A percentile compares a stretch with the other conserved stretches of the same genome.
Conservation (phyloP, 2,888 invertebrate genomes). For the Caenorhabditis afra region DNA sequence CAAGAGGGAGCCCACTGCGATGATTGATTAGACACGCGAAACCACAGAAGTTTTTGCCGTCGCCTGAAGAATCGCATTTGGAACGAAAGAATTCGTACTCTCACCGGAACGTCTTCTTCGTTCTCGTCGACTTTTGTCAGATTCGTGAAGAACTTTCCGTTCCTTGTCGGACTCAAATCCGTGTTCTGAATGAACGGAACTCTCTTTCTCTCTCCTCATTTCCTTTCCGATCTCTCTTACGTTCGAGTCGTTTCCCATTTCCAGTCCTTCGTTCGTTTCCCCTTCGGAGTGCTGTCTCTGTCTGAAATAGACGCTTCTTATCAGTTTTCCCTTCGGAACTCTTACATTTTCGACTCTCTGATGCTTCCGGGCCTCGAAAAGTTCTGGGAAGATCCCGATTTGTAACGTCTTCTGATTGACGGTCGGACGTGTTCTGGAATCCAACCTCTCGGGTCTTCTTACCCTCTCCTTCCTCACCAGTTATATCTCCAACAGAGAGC, state of each 20-base stretch:
- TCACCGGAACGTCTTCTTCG: constrained; percentile 44
- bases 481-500: constrained; percentile 38
- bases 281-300: constrained; percentile 22
- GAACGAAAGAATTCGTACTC: not conserved
- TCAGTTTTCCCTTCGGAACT: not conserved
- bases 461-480: not conserved
- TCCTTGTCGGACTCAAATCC: constrained; percentile 2
- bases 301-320: constrained; percentile 2
- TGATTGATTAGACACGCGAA: constrained; percentile 26
- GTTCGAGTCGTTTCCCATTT: constrained; percentile 20
- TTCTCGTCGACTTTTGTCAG: constrained; percentile 51
- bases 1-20: not conserved
- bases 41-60: constrained; percentile 40
- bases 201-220: not conserved
- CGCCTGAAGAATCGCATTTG: constrained; percentile 15
- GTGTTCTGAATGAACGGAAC: not conserved
- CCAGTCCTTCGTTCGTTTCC: constrained; percentile 33
- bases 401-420: constrained; percentile 34
- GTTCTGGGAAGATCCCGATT: constrained; percentile 23
- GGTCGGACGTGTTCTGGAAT: constrained; percentile 7
- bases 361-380: constrained; percentile 39
- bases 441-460: not conserved
- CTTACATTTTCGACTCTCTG: constrained; percentile 23
- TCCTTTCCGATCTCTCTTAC: not conserved
- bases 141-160: constrained; percentile 36